These are phyloP conservation scores for Heterodera schachtii DNA, from an alignment of 1,140 invertebrate species.

Conservation along the genomic window DNA sequence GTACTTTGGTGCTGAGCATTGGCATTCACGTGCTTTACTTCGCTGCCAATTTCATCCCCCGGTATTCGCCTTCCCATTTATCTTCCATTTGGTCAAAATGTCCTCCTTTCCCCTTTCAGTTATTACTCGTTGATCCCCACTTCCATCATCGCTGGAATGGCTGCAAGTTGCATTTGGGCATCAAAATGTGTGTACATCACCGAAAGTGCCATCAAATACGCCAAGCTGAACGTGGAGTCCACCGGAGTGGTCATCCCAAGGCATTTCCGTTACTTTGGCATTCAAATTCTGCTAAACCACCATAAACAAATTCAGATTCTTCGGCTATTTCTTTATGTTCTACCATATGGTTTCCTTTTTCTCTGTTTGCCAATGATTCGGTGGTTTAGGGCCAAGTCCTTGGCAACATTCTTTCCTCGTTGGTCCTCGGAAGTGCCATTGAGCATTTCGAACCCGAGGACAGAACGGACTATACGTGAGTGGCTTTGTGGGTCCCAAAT, in stretches of 20 bases:
- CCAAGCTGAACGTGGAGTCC: conserved; percentile 70
- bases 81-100: conserved; percentile 60
- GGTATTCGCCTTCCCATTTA: too few relatives aligned
- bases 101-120: conserved; percentile 36
- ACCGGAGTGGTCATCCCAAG: conserved; percentile 79
- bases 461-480: conserved; percentile 49
- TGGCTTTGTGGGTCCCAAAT: conserved; percentile 11
- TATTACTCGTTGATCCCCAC: conserved; percentile 86
- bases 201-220: conserved; percentile 80
- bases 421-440: conserved; percentile 73
- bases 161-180: conserved; percentile 92
- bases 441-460: conserved; percentile 37
- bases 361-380: neutral
- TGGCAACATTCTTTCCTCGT: conserved; percentile 93
- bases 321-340: conserved; percentile 95
- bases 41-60: conserved; percentile 85
- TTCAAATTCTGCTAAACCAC: neutral
- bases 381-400: conserved; percentile 76
- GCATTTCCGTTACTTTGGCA: too few relatives aligned
- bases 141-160: conserved; percentile 79
- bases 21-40: conserved; percentile 90
- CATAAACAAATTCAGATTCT: conserved; percentile 74
- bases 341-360: conserved; percentile 76
- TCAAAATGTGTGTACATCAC: conserved; percentile 93
- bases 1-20: conserved; percentile 75